phyloP scores from a whole-genome alignment of 2,113 vertebrate species.

The Chloroceryle aenea region DNA sequence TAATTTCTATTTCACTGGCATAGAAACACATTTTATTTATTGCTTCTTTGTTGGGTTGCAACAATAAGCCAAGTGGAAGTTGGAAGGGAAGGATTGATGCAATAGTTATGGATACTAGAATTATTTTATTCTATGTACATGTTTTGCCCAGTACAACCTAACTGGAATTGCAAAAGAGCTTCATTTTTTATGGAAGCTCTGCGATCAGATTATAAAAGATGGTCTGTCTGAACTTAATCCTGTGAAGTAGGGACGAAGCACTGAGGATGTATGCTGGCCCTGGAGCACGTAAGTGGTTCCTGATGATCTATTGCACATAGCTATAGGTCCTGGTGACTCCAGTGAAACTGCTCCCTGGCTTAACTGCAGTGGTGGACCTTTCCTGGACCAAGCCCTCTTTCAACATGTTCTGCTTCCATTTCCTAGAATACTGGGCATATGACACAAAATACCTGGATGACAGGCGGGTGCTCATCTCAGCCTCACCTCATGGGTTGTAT shows the following conservation, averaged over 20 bases:
- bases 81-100: neutral
- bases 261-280: neutral
- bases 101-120: neutral
- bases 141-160: neutral
- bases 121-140: neutral
- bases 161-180: neutral
- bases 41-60: neutral
- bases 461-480: neutral
- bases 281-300: neutral
- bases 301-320: rapidly evolving
- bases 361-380: neutral
- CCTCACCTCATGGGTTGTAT: neutral
- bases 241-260: neutral
- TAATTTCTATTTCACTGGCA: constrained; percentile 4
- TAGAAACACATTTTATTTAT: constrained; percentile 54
- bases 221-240: neutral
- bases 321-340: neutral
- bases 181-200: neutral
- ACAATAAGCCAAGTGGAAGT: neutral
- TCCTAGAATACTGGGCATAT: neutral
- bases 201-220: neutral
- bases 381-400: neutral
- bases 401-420: rapidly evolving
- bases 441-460: neutral
- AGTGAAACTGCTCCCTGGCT: neutral